Conservation (phyloP, 1,140 invertebrate genomes). For the Apis cerana region DNA sequence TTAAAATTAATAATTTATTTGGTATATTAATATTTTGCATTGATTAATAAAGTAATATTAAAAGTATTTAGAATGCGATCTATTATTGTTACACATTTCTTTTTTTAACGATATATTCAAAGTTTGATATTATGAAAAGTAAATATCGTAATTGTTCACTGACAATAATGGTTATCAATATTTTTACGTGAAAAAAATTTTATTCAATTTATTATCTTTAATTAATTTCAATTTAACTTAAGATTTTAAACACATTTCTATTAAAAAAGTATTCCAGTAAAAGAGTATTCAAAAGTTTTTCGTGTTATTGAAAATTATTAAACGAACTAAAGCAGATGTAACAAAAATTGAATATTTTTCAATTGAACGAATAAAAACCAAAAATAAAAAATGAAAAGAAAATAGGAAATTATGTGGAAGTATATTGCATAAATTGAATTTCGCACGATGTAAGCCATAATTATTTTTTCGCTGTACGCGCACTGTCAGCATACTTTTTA, state of each 20-base stretch:
- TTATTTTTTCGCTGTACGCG: conserved; percentile 33
- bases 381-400: neutral
- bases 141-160: neutral
- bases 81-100: neutral
- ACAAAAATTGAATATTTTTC: too few relatives aligned
- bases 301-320: too few relatives aligned
- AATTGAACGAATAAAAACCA: too few relatives aligned
- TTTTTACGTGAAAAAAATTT: too few relatives aligned
- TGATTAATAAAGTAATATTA: neutral
- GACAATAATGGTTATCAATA: neutral
- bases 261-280: too few relatives aligned
- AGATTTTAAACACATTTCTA: too few relatives aligned
- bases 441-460: conserved; percentile 26
- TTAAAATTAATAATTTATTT: neutral
- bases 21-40: neutral
- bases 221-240: too few relatives aligned
- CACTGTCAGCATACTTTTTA: conserved; percentile 41
- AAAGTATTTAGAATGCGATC: neutral
- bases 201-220: too few relatives aligned
- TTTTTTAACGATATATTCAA: neutral
- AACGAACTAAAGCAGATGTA: too few relatives aligned
- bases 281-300: too few relatives aligned
- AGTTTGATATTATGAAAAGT: neutral
- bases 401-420: neutral
- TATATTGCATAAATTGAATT: conserved; percentile 26